A percentile compares a stretch with the other conserved stretches of the same genome.
phyloP scores from a whole-genome alignment of 2,888 invertebrate species.

The Yponomeuta plumbellus region DNA sequence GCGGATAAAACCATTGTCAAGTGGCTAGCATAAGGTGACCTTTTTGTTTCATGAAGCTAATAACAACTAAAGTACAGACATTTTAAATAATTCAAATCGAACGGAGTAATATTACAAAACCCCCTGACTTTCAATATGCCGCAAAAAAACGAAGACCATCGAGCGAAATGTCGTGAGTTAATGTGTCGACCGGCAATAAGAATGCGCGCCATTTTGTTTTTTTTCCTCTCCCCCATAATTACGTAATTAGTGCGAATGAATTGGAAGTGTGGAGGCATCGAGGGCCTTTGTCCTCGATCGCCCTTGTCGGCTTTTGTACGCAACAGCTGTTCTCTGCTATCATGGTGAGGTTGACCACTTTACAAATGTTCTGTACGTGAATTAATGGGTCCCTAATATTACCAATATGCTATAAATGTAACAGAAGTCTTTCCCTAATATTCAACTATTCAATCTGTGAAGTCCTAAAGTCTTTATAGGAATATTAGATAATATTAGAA shows the following conservation, averaged over 20 bases:
- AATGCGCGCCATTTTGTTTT: conserved; percentile 66
- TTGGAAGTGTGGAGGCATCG: conserved; percentile 63
- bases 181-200: conserved; percentile 63
- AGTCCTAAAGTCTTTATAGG: too few relatives aligned
- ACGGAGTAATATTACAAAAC: neutral
- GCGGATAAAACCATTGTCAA: too few relatives aligned
- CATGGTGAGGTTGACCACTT: conserved; percentile 23
- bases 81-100: conserved; percentile 5
- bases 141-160: conserved; percentile 12
- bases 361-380: neutral
- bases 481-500: too few relatives aligned
- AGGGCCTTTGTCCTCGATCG: conserved; percentile 62
- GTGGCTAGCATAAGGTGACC: neutral
- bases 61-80: neutral
- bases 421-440: neutral
- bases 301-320: conserved; percentile 46
- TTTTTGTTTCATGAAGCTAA: neutral
- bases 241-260: conserved; percentile 74
- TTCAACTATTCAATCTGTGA: too few relatives aligned
- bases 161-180: conserved; percentile 57
- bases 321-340: conserved; percentile 66
- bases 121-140: conserved; percentile 13
- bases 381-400: neutral
- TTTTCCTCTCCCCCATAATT: conserved; percentile 59
- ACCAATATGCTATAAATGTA: neutral